phyloP scores from a whole-genome alignment of 2,113 vertebrate genomes.

The Tyto alba region DNA sequence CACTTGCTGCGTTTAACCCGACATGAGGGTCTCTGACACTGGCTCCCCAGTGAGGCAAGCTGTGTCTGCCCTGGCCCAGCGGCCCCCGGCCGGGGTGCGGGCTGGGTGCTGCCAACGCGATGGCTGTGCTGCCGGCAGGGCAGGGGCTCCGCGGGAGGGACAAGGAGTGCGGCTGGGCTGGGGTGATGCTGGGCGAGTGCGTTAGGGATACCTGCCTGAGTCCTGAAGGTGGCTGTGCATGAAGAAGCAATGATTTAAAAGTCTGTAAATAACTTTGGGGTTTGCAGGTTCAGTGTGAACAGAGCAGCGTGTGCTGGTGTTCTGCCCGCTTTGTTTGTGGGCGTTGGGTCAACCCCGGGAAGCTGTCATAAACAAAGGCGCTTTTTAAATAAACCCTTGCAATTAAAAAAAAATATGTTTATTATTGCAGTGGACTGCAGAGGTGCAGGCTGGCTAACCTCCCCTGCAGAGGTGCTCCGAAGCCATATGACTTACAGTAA shows the following conservation, averaged over 20 bases:
- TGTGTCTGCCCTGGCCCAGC: fast-evolving
- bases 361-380: not conserved
- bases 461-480: not conserved
- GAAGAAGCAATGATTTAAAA: not conserved
- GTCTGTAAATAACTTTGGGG: not conserved
- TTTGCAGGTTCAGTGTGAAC: not conserved
- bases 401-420: not conserved
- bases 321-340: not conserved
- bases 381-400: not conserved
- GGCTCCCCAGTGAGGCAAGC: fast-evolving
- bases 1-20: not conserved
- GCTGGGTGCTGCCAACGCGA: fast-evolving
- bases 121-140: not conserved
- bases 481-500: not conserved
- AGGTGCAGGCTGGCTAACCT: not conserved
- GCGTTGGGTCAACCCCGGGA: not conserved
- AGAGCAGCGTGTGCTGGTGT: not conserved
- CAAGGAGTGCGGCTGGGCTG: not conserved
- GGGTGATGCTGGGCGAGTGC: fast-evolving
- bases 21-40: fast-evolving
- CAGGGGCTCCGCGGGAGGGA: not conserved
- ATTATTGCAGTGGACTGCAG: not conserved
- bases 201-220: not conserved
- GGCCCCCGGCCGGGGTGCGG: not conserved
- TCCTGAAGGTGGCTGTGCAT: not conserved